Conservation (phyloP, 2,797 vertebrate species). For the Pangasius larnaudii region DNA sequence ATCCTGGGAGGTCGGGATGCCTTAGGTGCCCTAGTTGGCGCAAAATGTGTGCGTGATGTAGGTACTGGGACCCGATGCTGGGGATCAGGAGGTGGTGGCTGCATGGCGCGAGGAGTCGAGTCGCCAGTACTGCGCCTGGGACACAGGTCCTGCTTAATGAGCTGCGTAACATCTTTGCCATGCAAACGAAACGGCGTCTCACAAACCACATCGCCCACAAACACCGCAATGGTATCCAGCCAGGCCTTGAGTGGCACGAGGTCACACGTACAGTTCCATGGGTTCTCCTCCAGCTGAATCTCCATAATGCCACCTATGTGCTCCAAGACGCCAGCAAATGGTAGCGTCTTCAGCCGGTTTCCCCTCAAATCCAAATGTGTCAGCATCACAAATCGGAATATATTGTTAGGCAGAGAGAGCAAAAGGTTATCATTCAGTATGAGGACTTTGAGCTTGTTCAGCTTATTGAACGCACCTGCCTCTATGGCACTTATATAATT, state of each 20-base stretch:
- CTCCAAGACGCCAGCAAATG: conserved; percentile 94
- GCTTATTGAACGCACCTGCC: conserved; percentile 90
- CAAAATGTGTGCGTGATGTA: conserved; percentile 83
- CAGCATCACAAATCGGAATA: conserved; percentile 96
- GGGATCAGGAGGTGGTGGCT: conserved; percentile 81
- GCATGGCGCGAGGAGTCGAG: conserved; percentile 75
- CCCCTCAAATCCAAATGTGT: conserved; percentile 97
- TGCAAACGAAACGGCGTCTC: conserved; percentile 96
- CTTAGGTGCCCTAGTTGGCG: conserved; percentile 87
- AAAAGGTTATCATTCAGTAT: conserved; percentile 98
- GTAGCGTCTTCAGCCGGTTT: conserved; percentile 92
- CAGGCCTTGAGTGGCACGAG: conserved; percentile 94
- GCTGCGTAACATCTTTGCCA: conserved; percentile 94
- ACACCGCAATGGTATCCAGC: conserved; percentile 96
- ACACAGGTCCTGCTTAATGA: conserved; percentile 95
- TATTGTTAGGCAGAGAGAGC: conserved; percentile 91
- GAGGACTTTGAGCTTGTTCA: conserved; percentile 96
- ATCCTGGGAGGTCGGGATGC: conserved; percentile 92
- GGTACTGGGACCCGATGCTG: conserved; percentile 81
- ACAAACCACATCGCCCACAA: conserved; percentile 94
- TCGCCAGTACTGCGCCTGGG: conserved; percentile 87
- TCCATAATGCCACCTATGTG: conserved; percentile 99
- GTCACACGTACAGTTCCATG: conserved; percentile 98
- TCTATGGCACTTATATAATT: conserved; percentile 96
- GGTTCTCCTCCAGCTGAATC: conserved; percentile 97